Conservation (phyloP, 2,888 invertebrate genomes). For the Pseudococcus longispinus region DNA sequence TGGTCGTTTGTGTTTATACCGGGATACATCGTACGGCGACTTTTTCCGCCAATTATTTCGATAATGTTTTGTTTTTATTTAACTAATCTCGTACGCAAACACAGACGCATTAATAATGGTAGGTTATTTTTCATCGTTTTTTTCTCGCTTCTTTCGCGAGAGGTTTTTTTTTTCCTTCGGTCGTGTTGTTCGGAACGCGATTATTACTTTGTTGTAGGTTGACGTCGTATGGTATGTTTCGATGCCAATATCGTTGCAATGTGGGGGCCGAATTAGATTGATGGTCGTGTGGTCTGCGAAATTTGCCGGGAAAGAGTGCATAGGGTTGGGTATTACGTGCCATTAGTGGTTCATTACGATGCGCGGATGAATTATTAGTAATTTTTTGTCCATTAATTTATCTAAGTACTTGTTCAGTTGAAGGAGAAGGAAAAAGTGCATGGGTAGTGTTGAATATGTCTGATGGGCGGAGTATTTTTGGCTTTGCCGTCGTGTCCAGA, state of each 20-base stretch:
- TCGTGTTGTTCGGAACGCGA: not conserved
- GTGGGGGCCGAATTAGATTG: not conserved
- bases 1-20: not conserved
- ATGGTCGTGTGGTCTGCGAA: not conserved
- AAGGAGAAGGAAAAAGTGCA: too few species aligned
- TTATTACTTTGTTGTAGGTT: not conserved
- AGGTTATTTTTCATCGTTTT: not conserved
- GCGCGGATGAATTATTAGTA: too few species aligned
- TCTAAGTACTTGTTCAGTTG: too few species aligned
- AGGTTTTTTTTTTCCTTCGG: not conserved
- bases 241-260: not conserved
- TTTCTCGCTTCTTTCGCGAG: not conserved
- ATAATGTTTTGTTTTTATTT: slow-evolving; percentile 25
- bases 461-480: too few species aligned
- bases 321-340: too few species aligned
- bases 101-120: not conserved
- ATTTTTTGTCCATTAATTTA: too few species aligned
- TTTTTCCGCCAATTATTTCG: slow-evolving; percentile 30
- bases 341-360: too few species aligned
- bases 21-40: not conserved
- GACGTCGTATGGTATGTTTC: not conserved
- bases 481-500: too few species aligned
- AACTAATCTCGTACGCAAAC: not conserved
- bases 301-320: too few species aligned
- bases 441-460: too few species aligned